Percentiles rank a stretch among this genome's conserved stretches.
Conservation (phyloP, 64 coral and sea anemone genomes). For the Pachyseris speciosa region DNA sequence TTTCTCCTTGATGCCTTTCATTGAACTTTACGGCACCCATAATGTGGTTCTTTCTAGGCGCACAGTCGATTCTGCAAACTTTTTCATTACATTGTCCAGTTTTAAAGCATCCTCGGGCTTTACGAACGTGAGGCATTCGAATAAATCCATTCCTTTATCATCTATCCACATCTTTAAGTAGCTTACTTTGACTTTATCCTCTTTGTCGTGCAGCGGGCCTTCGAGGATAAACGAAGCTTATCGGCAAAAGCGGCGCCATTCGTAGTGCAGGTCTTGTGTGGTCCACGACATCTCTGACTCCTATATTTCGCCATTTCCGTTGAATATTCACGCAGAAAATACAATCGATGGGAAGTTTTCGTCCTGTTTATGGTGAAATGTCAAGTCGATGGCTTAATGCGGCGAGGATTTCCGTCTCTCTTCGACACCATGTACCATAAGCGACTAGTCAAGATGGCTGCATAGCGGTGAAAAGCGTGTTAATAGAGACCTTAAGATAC, state of each 20-base stretch:
- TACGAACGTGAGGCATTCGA: not conserved
- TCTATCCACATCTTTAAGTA: not conserved
- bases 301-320: not conserved
- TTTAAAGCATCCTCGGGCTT: not conserved
- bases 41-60: not conserved
- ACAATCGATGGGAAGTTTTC: too few relatives aligned
- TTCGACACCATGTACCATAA: too few relatives aligned
- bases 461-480: too few relatives aligned
- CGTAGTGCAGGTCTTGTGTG: not conserved
- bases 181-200: not conserved
- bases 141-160: not conserved
- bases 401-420: too few relatives aligned
- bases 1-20: constrained; percentile 21
- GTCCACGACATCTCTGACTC: not conserved
- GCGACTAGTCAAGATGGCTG: too few relatives aligned
- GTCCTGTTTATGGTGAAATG: too few relatives aligned
- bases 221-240: not conserved
- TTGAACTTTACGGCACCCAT: constrained; percentile 14
- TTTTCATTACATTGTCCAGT: not conserved
- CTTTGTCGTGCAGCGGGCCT: not conserved
- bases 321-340: too few relatives aligned
- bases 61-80: constrained; percentile 1
- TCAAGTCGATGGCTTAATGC: too few relatives aligned
- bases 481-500: too few relatives aligned
- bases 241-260: not conserved